Evolutionary conservation across 2,888 invertebrate species (phyloP), one percentile per base, ranked within the genome.

Genomic region (Luperina testacea): DNA sequence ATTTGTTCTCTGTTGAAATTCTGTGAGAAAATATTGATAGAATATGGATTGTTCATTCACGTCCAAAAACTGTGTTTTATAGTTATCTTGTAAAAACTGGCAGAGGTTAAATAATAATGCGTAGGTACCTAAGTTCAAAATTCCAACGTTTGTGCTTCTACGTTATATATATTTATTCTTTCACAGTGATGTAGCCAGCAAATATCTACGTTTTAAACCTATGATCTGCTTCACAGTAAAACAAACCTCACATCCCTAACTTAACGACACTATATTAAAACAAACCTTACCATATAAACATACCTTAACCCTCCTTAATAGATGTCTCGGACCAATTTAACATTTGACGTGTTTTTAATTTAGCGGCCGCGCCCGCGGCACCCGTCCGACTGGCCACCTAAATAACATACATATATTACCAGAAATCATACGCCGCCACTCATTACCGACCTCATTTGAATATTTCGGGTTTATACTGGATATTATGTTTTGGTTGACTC

Each of bases 261-360:
- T 11, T 51, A n/a, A 45, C 8, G 38, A 73, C 48, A 68, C 42
- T 72, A 70, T 75, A 38, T 70, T 77, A 72, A 83, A 74, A 74
- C 45, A 76, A 70, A 68, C 65, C 77, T 78, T 77, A 81, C 91
- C 92, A 64, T 92, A 85, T 95, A 90, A 86, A 83, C 92, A 69
- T 87, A 75, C 82, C 95, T 86, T 92, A 90, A 92, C 89, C 84
- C 91, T 92, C 94, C 95, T 96, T 96, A 96, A 97, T 97, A 97
- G 97, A 96, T 96, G 95, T 97, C 96, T 96, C 96, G 96, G 94
- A 94, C 96, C 97, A 96, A 96, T 97, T 97, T 97, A 96, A 94
- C 94, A 95, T 96, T 96, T 96, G 97, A 96, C 97, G 96, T 96
- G 95, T 96, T 97, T 97, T 97, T 96, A 97, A 97, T 97, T 97